Base-by-base conservation (phyloP, 1,140 invertebrate species). In the Cylas formicarius region DNA sequence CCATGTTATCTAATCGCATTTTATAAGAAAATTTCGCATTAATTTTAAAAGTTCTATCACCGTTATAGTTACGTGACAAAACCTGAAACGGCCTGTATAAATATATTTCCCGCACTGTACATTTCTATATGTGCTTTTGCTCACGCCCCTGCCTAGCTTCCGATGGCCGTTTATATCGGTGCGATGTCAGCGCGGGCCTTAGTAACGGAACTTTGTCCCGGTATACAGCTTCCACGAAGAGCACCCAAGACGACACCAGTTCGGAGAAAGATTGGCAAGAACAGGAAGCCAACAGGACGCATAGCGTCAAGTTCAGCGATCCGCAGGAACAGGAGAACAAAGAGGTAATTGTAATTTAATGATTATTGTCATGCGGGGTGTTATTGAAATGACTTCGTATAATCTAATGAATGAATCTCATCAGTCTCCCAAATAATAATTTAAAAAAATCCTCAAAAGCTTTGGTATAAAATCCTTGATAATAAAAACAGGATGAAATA, bases 241-340 rank as follows among this genome's bases (percentile, higher is more conserved):
- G 62, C 43, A 73, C 74, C 45, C 74, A 75, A 26, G 80, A 81
- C 57, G 81, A 82, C 32, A 39, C 47, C 13, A 51, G 65, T 42
- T 74, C 75, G 43, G 75, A 76, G 24, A 79, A 81, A 55, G 82
- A 83, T 33, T 86, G 82, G 77, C 80, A 85, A 66, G 83, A 85
- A 53, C 75, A 77, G 46, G 86, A 90, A 60, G 80, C 80, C 2
- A 86, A 85, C 2, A 71, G 87, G 39, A 86, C 82, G 5, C 83
- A 88, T 60, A 86, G 84, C 3, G 89, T 94, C 50, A 92, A 91
- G 67, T 93, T 94, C 67, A 85, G 81, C 20, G 88, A 91, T 63
- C 81, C 86, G 39, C 73, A 78, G 19, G 78, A 78, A 17, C 81
- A 83, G 63, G 75, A 77, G 32, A 73, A 73, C 60, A 85, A 79